phyloP scores from a whole-genome alignment of 2,888 invertebrate genomes.

The Aethes cnicana region DNA sequence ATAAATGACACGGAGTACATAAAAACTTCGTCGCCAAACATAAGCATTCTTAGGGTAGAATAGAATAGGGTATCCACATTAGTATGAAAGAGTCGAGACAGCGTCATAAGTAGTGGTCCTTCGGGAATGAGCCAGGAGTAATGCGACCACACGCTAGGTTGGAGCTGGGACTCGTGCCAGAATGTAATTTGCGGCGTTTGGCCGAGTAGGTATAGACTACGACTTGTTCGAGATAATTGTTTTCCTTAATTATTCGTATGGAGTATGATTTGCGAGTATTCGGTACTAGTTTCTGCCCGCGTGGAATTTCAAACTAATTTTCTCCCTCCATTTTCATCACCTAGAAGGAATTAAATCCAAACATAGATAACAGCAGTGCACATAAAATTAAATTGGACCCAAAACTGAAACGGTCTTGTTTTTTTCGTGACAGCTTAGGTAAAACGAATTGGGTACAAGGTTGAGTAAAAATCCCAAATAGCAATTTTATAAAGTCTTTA shows the following conservation, averaged over 20 bases:
- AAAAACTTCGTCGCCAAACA: constrained; percentile 19
- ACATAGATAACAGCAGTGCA: too few species aligned
- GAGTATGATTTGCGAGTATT: not conserved
- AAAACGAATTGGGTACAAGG: too few species aligned
- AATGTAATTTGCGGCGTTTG: constrained; percentile 22
- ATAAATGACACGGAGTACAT: constrained; percentile 9
- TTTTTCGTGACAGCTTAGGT: too few species aligned
- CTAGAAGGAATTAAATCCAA: too few species aligned
- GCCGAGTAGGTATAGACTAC: constrained; percentile 16
- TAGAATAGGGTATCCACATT: constrained; percentile 45
- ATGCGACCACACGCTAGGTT: constrained; percentile 20
- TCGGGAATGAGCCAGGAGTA: constrained; percentile 43
- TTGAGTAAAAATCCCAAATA: too few species aligned
- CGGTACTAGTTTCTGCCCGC: not conserved
- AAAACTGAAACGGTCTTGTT: too few species aligned
- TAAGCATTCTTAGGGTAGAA: constrained; percentile 39
- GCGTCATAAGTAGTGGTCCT: constrained; percentile 54
- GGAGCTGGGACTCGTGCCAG: constrained; percentile 19
- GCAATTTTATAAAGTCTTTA: too few species aligned
- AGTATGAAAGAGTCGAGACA: constrained; percentile 49
- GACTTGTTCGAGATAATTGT: constrained; percentile 19
- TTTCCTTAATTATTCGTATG: constrained; percentile 13
- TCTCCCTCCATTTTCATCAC: too few species aligned
- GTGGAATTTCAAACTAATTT: too few species aligned
- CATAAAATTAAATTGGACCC: too few species aligned